Conservation (phyloP, 1,140 invertebrate species). For the Idris sp. region DNA sequence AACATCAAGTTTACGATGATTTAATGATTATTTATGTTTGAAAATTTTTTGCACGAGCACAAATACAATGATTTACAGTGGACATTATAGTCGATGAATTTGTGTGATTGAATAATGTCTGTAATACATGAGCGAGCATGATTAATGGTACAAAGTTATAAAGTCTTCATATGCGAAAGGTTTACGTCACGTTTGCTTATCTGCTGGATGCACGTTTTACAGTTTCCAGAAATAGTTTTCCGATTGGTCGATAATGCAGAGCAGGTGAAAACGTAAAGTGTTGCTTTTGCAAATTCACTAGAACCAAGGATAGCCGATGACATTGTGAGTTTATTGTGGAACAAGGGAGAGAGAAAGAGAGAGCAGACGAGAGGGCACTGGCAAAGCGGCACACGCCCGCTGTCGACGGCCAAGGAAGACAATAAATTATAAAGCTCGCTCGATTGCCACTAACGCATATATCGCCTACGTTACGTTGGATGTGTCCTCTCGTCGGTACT, state of each 20-base stretch:
- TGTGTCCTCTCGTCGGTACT: constrained; percentile 57
- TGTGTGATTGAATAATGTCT: constrained; percentile 39
- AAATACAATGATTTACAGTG: constrained; percentile 43
- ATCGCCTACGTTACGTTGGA: constrained; percentile 56
- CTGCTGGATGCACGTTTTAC: constrained; percentile 15
- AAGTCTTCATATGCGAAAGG: constrained; percentile 13
- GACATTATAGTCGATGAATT: constrained; percentile 37
- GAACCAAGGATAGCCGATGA: constrained; percentile 21
- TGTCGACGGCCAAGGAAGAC: constrained; percentile 70
- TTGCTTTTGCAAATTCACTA: too few species aligned
- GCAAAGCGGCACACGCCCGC: constrained; percentile 65
- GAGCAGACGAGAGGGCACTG: constrained; percentile 44
- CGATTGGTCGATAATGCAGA: too few species aligned
- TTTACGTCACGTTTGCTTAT: constrained; percentile 19
- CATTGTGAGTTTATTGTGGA: constrained; percentile 45
- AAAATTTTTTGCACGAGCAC: constrained; percentile 30
- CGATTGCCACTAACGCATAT: constrained; percentile 62
- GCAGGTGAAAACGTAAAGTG: too few species aligned
- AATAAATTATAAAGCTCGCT: constrained; percentile 74
- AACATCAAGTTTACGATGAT: constrained; percentile 37
- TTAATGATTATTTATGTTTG: constrained; percentile 57
- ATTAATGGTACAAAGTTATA: constrained; percentile 38
- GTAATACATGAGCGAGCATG: constrained; percentile 35
- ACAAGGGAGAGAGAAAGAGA: constrained; percentile 41
- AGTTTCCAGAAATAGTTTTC: too few species aligned